Conservation (phyloP, 2,888 invertebrate species). For the Nomada lathburiana region DNA sequence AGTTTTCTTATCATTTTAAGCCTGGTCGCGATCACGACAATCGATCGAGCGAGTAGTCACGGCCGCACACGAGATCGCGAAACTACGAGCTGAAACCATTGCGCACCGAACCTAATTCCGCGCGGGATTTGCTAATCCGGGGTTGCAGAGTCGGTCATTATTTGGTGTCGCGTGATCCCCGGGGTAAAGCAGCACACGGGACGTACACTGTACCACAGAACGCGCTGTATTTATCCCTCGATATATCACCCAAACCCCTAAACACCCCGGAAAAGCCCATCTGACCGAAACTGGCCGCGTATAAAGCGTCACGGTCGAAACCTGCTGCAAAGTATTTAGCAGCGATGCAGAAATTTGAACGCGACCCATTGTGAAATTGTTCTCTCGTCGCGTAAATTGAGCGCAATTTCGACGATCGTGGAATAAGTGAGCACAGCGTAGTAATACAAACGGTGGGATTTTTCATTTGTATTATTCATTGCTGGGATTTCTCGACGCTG, state of each 20-base stretch:
- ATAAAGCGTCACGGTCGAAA: conserved; percentile 57
- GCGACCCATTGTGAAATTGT: conserved; percentile 28
- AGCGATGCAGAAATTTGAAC: conserved; percentile 46
- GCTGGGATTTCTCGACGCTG: no score
- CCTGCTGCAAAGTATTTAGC: conserved; percentile 51
- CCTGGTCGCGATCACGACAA: conserved; percentile 41
- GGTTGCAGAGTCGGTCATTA: conserved; percentile 82
- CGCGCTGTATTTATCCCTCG: conserved; percentile 77
- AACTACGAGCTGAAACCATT: conserved; percentile 61
- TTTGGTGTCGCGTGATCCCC: conserved; percentile 82
- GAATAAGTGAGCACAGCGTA: conserved; percentile 17
- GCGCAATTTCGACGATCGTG: conserved; percentile 28
- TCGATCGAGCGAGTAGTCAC: conserved; percentile 58
- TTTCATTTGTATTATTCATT: background rate
- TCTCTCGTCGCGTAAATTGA: conserved; percentile 36
- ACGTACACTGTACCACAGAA: conserved; percentile 68
- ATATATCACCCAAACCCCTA: conserved; percentile 77
- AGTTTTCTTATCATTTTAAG: conserved; percentile 26
- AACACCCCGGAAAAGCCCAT: conserved; percentile 73
- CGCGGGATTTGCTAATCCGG: conserved; percentile 82
- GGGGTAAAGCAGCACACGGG: conserved; percentile 73
- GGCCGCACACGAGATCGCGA: conserved; percentile 60
- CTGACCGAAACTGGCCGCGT: conserved; percentile 57
- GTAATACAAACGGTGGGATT: conserved; percentile 14
- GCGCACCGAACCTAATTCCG: conserved; percentile 80